These are phyloP conservation scores for Ormyrus nitidulus DNA, from an alignment of 2,888 invertebrate species.

Conservation along the genomic window DNA sequence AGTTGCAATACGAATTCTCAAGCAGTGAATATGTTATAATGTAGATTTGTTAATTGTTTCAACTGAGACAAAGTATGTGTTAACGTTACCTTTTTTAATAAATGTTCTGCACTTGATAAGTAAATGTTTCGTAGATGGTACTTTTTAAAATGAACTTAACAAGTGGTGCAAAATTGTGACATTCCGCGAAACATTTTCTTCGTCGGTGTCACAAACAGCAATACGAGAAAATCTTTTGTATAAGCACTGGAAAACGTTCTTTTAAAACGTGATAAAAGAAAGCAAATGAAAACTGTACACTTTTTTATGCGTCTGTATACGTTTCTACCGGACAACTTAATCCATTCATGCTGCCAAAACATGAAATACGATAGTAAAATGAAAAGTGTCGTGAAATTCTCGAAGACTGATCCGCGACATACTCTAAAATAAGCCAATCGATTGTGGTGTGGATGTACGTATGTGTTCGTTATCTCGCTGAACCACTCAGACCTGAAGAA, in stretches of 20 bases:
- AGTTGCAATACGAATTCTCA: too few species aligned
- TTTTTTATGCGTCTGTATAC: conserved; percentile 28
- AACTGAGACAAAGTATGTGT: neutral
- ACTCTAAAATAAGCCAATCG: conserved; percentile 21
- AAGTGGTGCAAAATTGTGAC: neutral
- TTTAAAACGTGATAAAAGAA: neutral
- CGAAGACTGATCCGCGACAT: conserved; percentile 24
- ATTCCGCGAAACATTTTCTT: neutral
- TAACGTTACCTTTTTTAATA: neutral
- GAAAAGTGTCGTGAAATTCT: conserved; percentile 9
- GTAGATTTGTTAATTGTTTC: neutral
- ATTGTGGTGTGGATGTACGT: conserved; percentile 1
- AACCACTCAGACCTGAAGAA: conserved; percentile 1
- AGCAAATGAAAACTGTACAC: neutral
- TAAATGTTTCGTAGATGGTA: conserved; percentile 3
- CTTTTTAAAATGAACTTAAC: neutral
- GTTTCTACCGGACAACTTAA: conserved; percentile 28
- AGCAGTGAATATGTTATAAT: neutral
- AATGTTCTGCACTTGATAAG: conserved; percentile 12
- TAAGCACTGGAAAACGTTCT: neutral
- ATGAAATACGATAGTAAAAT: conserved; percentile 7
- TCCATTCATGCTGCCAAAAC: conserved; percentile 35
- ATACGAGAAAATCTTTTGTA: conserved; percentile 7
- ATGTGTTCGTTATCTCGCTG: neutral
- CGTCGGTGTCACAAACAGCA: neutral